Conservation (phyloP, 2,797 vertebrate genomes). For the Cryptoprocta ferox region DNA sequence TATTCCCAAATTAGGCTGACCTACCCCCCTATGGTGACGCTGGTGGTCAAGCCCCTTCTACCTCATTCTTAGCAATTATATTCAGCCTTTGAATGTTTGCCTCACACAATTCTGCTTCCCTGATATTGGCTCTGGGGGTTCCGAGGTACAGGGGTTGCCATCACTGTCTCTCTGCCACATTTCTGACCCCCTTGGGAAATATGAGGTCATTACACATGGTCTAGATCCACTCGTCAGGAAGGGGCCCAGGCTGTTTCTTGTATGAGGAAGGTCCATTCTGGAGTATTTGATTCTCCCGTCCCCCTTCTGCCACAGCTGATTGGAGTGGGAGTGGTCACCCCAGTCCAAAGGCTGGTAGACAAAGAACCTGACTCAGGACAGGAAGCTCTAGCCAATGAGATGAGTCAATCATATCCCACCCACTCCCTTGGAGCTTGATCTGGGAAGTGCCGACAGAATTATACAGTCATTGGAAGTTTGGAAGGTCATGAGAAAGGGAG, state of each 20-base stretch:
- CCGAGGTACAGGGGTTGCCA: accelerated
- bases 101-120: not conserved
- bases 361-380: not conserved
- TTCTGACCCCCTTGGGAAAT: not conserved
- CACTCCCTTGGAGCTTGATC: not conserved
- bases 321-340: not conserved
- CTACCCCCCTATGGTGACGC: not conserved
- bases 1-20: not conserved
- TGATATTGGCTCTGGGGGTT: not conserved
- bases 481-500: not conserved
- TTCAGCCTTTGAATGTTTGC: not conserved
- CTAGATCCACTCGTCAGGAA: not conserved
- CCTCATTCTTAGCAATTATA: not conserved
- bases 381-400: not conserved
- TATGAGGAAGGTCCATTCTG: not conserved
- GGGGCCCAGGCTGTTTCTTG: not conserved
- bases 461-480: too few species aligned
- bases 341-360: not conserved
- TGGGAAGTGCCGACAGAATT: not conserved
- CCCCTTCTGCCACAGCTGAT: not conserved
- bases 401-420: too few species aligned
- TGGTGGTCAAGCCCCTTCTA: too few species aligned
- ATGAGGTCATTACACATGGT: not conserved
- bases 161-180: not conserved
- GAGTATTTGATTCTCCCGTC: not conserved